Evolutionary conservation across 1,140 invertebrate genomes (phyloP).

Genomic region (Papilio polytes): DNA sequence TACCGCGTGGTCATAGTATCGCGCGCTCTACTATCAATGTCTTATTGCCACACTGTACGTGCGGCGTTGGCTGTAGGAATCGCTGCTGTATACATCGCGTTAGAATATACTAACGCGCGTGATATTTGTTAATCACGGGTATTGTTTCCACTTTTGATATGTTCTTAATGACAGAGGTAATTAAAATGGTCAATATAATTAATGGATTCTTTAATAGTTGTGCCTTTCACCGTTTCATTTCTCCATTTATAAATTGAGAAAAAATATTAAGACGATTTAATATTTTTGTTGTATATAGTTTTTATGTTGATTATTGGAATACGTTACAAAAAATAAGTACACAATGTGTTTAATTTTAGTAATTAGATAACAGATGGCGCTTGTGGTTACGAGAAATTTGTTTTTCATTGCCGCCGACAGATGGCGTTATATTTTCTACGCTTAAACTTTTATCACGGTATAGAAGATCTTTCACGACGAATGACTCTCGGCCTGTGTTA

Average conservation of each 20-base stretch:
- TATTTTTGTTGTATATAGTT: no score
- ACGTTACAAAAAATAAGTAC: no score
- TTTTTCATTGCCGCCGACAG: neutral
- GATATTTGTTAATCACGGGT: conserved; percentile 13
- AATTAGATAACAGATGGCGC: neutral
- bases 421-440: neutral
- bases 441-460: neutral
- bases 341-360: neutral
- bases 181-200: neutral
- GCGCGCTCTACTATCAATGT: conserved; percentile 32
- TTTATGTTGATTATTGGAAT: no score
- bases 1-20: neutral
- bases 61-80: neutral
- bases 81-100: neutral
- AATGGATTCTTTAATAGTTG: no score
- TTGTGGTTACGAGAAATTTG: neutral
- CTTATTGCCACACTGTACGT: conserved; percentile 38
- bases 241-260: no score
- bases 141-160: conserved; percentile 12
- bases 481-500: neutral
- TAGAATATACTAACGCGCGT: conserved; percentile 12
- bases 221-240: no score
- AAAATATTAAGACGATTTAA: no score
- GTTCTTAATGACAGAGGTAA: neutral
- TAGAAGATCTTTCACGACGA: neutral